Base-by-base conservation (phyloP, 2,797 vertebrate species). In the Menidia menidia region DNA sequence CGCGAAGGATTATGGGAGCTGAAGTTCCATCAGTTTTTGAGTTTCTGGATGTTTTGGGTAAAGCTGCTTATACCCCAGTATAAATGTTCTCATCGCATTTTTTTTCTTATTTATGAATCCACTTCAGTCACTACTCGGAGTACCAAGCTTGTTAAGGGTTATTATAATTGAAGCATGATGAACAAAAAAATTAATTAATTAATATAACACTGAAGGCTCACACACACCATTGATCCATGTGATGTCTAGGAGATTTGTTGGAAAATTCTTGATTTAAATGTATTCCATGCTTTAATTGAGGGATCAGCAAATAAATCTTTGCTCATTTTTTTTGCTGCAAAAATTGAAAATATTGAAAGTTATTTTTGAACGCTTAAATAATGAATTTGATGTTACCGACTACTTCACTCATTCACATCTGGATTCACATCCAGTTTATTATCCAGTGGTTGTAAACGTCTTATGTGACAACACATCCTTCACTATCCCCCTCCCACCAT, bases 391-490 rank as follows among this genome's bases (percentile, higher is more conserved):
- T 14, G 5, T 32, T 11, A 50, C 15, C 31, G 44, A 51, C 25
- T 32, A 50, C 7, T 61, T 42, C 41, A 54, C 25, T n/a, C 50
- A 57, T 55, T 81, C 35, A 76, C 15, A 56, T 48, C 35, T 63
- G 35, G 65, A 69, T 50, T 68, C 25, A 25, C 25, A 25, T 25
- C n/a, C 18, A 67, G 15, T 54, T 71, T 25, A 78, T 68, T 47
- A 31, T 63, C 65, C 9, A 71, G n/a, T 16, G 47, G 19, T 65
- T 62, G 12, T 39, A 64, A 25, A 3, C 47, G 45, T 50, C 15
- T 19, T 19, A 13, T 50, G 56, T 60, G 19, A 68, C 10, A 63
- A 58, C n/a, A 57, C 32, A 41, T 69, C 10, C 13, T 54, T 18
- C 3, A 19, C 13, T 32, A 31, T 52, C 0, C 25, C 47, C 19